Evolutionary conservation across 2,113 vertebrate species (phyloP), one percentile per base, ranked within the genome.

Genomic region (Bucco capensis): DNA sequence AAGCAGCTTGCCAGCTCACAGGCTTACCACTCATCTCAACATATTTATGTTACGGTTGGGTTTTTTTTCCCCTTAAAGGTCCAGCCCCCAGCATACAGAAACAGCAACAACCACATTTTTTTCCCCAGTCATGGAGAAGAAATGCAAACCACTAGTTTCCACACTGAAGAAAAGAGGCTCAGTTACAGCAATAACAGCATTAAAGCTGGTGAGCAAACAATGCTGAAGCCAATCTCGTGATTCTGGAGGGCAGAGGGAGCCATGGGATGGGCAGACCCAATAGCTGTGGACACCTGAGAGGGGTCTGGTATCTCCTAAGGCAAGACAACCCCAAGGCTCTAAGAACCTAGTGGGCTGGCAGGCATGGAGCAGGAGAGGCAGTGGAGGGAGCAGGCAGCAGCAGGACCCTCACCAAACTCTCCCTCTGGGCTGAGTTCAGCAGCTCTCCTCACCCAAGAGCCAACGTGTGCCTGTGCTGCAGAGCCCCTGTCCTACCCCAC

Each of bases 1-100:
- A 88, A 79, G 86, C 88, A 93, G 86, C 58, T 64, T 91, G 88
- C 90, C 95, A 95, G 62, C 79, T 92, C 92, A 62, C 58, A 62
- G 51, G 75, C 72, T 93, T 70, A 85, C 79, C 84, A 6, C 54
- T 82, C 78, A 66, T 88, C 90, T 86, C 88, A 67, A 54, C 27
- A 13, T 86, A 62, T 83, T 90, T 83, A 79, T 61, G 47, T 83
- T 71, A 73, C 19, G n/a, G 25, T 53, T 49, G 47, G 16, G 6
- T 2, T 37, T 11, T 2, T 49, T 46, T n/a, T 19, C 8, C 8
- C 2, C 51, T 65, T 86, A 64, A 69, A 95, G 65, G n/a, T 83
- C 65, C 25, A 76, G 46, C 70, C 83, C 60, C 71, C 27, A 70
- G 83, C 65, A 62, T 18, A 66, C 56, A 87, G 61, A 69, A 89